phyloP scores from a whole-genome alignment of 2,888 invertebrate genomes.

The Latrodectus elegans region DNA sequence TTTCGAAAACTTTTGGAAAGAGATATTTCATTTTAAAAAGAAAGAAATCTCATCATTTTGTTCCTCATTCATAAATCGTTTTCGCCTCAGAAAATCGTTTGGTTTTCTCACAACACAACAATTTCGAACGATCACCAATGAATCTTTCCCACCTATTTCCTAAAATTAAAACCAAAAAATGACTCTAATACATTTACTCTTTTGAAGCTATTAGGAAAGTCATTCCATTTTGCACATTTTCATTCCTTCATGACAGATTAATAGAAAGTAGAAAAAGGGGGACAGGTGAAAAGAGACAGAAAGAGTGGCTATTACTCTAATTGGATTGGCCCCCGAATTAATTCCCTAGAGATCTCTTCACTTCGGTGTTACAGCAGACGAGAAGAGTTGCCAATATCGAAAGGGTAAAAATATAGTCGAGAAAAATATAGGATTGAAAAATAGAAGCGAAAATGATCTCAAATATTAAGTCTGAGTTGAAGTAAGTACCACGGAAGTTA shows the following conservation, averaged over 20 bases:
- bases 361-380: background rate
- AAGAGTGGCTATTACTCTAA: constrained; percentile 62
- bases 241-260: constrained; percentile 66
- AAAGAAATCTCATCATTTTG: constrained; percentile 60
- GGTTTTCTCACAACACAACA: constrained; percentile 31
- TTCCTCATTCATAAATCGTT: constrained; percentile 48
- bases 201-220: constrained; percentile 60
- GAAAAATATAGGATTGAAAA: background rate
- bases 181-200: constrained; percentile 30
- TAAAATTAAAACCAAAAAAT: constrained; percentile 54
- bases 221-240: constrained; percentile 34
- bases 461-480: no score
- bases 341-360: background rate
- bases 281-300: constrained; percentile 39
- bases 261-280: constrained; percentile 53
- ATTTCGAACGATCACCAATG: constrained; percentile 43
- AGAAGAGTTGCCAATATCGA: constrained; percentile 2
- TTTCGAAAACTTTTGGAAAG: constrained; percentile 18
- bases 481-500: no score
- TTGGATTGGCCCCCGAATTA: constrained; percentile 49
- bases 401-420: background rate
- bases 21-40: constrained; percentile 10
- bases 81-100: constrained; percentile 39
- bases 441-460: background rate
- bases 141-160: constrained; percentile 32